These are phyloP conservation scores for Etheostoma perlongum DNA, from an alignment of 2,797 vertebrate species.

Conservation along the genomic window DNA sequence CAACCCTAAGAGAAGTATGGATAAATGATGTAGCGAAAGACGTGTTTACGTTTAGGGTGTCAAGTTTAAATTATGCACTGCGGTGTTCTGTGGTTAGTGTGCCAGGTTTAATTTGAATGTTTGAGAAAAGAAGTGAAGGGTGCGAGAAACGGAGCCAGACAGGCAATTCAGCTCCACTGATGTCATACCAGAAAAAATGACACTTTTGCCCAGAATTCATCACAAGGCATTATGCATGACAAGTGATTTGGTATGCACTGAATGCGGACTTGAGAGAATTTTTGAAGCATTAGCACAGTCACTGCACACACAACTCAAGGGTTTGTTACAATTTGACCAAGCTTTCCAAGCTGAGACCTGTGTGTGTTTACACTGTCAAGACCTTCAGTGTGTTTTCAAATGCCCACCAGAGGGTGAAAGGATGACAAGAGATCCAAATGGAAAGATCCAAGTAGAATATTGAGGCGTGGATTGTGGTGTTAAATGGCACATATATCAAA, in stretches of 20 bases:
- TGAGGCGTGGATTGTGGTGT: slow-evolving; percentile 34
- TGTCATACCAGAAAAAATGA: slow-evolving; percentile 67
- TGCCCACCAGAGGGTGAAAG: slow-evolving; percentile 32
- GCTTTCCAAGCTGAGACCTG: slow-evolving; percentile 41
- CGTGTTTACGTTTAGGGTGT: slow-evolving; percentile 80
- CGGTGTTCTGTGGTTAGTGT: slow-evolving; percentile 69
- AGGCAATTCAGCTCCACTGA: slow-evolving; percentile 67
- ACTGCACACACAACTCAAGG: slow-evolving; percentile 40
- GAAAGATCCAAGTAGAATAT: slow-evolving; percentile 41
- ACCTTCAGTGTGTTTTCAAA: slow-evolving; percentile 47
- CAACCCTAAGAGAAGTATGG: slow-evolving; percentile 75
- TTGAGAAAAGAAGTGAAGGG: slow-evolving; percentile 68
- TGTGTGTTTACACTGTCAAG: slow-evolving; percentile 63
- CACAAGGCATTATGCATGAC: slow-evolving; percentile 67
- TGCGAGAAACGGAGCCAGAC: slow-evolving; percentile 68
- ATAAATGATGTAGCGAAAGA: slow-evolving; percentile 78
- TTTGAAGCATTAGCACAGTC: slow-evolving; percentile 57
- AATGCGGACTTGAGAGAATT: slow-evolving; percentile 62
- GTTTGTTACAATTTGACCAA: slow-evolving; percentile 45
- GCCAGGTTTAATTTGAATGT: slow-evolving; percentile 76
- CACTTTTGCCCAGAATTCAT: slow-evolving; percentile 67
- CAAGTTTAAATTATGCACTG: slow-evolving; percentile 79
- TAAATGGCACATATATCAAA: slow-evolving; percentile 41
- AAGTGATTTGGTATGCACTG: slow-evolving; percentile 63
- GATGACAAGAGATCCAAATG: slow-evolving; percentile 38